Conservation (phyloP, 53 echinoderm and acorn worm species). For the Crossaster papposus region DNA sequence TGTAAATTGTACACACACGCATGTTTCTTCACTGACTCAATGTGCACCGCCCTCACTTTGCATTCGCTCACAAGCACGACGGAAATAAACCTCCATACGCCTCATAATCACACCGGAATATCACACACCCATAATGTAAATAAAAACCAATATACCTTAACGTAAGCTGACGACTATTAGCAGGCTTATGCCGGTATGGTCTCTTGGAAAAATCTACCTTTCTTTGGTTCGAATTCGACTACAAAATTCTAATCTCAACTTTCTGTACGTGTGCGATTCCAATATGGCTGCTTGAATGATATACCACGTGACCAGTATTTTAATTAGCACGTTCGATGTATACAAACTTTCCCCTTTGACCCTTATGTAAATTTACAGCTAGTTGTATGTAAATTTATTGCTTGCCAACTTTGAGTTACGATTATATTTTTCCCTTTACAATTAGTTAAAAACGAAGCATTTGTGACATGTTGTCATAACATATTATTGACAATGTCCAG, state of each 20-base stretch:
- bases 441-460: too few species aligned
- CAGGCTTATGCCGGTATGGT: background rate
- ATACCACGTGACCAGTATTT: slow-evolving; percentile 65
- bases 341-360: slow-evolving; percentile 56
- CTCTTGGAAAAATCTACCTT: slow-evolving; percentile 25
- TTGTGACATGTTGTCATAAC: too few species aligned
- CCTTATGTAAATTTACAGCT: slow-evolving; percentile 10
- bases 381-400: background rate
- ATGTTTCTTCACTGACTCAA: background rate
- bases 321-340: slow-evolving; percentile 42
- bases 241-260: slow-evolving; percentile 34
- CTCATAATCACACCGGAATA: background rate
- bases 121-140: background rate
- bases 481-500: too few species aligned
- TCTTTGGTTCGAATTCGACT: slow-evolving; percentile 21
- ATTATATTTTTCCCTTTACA: background rate
- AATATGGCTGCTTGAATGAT: slow-evolving; percentile 62
- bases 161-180: slow-evolving; percentile 19
- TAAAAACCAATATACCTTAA: background rate
- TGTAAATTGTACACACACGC: background rate
- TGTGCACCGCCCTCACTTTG: slow-evolving; percentile 28
- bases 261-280: slow-evolving; percentile 45
- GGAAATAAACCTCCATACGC: slow-evolving; percentile 8
- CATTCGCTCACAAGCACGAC: background rate
- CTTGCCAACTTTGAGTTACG: background rate